These are phyloP conservation scores for Luperina nickerlii DNA, from an alignment of 2,888 invertebrate species.

Conservation along the genomic window DNA sequence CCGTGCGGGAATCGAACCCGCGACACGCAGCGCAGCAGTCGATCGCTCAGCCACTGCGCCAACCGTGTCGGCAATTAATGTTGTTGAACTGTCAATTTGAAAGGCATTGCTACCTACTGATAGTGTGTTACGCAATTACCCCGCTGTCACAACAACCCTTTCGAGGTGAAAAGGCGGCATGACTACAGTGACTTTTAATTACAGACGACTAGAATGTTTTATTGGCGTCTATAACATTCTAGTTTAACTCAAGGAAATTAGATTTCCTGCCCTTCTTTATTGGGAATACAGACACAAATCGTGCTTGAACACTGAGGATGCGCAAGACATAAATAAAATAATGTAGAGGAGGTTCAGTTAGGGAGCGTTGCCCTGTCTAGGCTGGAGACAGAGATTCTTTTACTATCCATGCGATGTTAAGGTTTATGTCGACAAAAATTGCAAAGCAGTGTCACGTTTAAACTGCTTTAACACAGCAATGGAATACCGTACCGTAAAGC, in stretches of 20 bases:
- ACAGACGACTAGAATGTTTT: conserved; percentile 22
- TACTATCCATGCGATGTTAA: not conserved
- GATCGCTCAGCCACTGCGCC: too few relatives aligned
- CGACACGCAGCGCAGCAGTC: too few relatives aligned
- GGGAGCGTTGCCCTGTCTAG: conserved; percentile 35
- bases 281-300: conserved; percentile 32
- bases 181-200: conserved; percentile 21
- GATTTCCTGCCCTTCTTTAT: conserved; percentile 53
- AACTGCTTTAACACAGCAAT: not conserved
- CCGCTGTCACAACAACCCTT: not conserved
- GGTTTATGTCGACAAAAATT: not conserved
- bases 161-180: conserved; percentile 15
- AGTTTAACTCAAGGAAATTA: conserved; percentile 46
- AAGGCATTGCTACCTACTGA: too few relatives aligned
- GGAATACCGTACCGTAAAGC: not conserved
- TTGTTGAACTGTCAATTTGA: too few relatives aligned
- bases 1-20: too few relatives aligned
- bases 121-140: too few relatives aligned
- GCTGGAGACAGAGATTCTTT: not conserved
- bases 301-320: conserved; percentile 18
- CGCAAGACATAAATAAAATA: conserved; percentile 26
- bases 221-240: conserved; percentile 34
- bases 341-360: conserved; percentile 10
- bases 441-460: not conserved
- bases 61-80: too few relatives aligned